Evolutionary conservation across 2,113 vertebrate species (phyloP).

Genomic region (Archilochus colubris): DNA sequence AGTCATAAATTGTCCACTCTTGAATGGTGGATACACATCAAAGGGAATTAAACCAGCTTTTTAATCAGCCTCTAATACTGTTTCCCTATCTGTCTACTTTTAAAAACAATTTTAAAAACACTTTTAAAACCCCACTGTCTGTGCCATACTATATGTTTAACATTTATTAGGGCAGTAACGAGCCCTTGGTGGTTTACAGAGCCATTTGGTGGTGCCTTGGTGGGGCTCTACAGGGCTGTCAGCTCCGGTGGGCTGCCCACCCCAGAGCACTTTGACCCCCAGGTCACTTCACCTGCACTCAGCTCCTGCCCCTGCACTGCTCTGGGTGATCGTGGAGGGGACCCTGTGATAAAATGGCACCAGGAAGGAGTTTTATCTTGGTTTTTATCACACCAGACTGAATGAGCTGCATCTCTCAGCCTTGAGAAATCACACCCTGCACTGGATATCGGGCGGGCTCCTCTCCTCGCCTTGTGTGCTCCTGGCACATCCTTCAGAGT

Average conservation of each 20-base stretch:
- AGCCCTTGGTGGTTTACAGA: not conserved
- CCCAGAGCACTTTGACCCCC: not conserved
- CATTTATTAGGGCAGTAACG: not conserved
- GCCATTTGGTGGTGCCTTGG: not conserved
- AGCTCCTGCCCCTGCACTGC: not conserved
- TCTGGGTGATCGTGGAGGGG: rapidly evolving
- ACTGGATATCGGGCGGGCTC: not conserved
- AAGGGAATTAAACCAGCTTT: conserved; percentile 23
- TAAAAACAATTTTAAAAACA: not conserved
- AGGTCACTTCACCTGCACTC: rapidly evolving
- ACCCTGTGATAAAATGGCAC: not conserved
- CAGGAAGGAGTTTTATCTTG: not conserved
- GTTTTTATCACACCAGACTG: not conserved
- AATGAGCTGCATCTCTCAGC: not conserved
- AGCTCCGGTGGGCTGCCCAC: not conserved
- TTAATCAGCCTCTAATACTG: not conserved
- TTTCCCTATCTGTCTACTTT: not conserved
- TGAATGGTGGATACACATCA: conserved; percentile 30
- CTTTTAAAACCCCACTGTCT: not conserved
- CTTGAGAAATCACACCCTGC: not conserved
- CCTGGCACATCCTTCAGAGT: not conserved
- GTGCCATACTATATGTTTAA: not conserved
- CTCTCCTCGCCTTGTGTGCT: not conserved
- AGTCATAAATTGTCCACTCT: conserved; percentile 39
- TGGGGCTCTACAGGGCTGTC: not conserved